Evolutionary conservation across 2,113 vertebrate genomes (phyloP), one percentile per base, ranked within the genome.

Genomic region (Oceanites oceanicus): DNA sequence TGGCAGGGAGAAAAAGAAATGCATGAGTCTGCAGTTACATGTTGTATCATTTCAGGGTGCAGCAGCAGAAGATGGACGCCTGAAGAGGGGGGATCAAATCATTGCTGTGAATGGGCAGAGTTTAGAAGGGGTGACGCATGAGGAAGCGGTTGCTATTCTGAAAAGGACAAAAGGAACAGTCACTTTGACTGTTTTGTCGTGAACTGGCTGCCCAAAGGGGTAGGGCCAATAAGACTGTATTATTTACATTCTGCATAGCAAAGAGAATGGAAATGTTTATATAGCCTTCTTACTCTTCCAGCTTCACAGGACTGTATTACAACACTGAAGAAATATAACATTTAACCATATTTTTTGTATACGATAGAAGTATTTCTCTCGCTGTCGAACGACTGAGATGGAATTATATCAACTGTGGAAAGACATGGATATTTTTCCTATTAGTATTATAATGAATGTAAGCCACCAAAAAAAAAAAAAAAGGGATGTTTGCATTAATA

Each of bases 61-160:
- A 81, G 99, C 99, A 10, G 98, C 99, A 5, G 99, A 99, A 98
- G 99, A 99, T 40, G 99, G 99, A 21, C 99, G 98, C 36, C 98
- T 99, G 70, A 99, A 99, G 95, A 98, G 99, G 4, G 99, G 99
- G 1, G 99, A 99, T 97, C 99, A 99, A 96, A 99, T 99, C 81
- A 98, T 99, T 90, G 99, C 99, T 6, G 99, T 99, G 66, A 99
- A 99, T 23, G 99, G 98, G 29, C 99, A 99, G 96, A 99, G 98
- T 85, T 98, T 99, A 80, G 99, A 99, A 92, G 99, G 99, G 5
- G 99, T 99, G 34, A 99, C 99, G 29, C 99, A 99, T 5, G 99
- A 99, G 97, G 99, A 99, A 93, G 99, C 99, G 0, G 99, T 99
- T 11, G 98, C 98, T 90, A 99, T 99, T 96, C 98, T 99, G 89